Evolutionary conservation across 2,797 vertebrate species (phyloP).

Genomic region (Clangula hyemalis): DNA sequence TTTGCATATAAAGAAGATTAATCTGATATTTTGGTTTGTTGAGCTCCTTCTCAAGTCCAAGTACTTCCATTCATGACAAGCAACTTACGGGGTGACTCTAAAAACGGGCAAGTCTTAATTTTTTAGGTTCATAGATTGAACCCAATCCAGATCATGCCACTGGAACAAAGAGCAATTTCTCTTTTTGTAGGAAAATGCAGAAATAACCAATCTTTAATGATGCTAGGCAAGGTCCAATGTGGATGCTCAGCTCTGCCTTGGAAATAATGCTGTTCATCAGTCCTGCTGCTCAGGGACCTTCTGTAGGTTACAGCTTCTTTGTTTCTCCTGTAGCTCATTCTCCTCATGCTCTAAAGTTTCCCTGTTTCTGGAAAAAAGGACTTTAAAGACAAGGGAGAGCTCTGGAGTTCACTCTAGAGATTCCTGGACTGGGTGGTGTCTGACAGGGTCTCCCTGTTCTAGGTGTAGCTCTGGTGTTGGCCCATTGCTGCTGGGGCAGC

Average conservation of each 20-base stretch:
- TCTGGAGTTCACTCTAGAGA: not conserved
- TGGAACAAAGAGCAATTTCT: not conserved
- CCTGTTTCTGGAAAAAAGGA: not conserved
- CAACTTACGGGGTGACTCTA: not conserved
- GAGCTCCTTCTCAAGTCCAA: not conserved
- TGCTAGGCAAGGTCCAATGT: not conserved
- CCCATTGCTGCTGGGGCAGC: not conserved
- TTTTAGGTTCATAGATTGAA: not conserved
- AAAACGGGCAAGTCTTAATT: not conserved
- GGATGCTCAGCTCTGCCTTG: not conserved
- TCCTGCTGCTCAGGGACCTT: not conserved
- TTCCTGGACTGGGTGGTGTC: rapidly evolving
- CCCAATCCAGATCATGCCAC: not conserved
- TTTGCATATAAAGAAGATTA: not conserved
- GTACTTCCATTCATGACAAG: not conserved
- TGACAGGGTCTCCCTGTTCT: not conserved
- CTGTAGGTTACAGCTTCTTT: not conserved
- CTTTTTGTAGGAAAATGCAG: not conserved
- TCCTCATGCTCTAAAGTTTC: not conserved
- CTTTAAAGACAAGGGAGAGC: not conserved
- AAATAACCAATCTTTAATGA: not conserved
- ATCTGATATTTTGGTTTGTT: not conserved
- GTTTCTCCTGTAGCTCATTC: not conserved
- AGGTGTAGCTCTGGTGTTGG: not conserved
- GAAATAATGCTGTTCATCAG: not conserved